Base-by-base conservation (phyloP, 2,888 invertebrate genomes). In the Apamea crenata region DNA sequence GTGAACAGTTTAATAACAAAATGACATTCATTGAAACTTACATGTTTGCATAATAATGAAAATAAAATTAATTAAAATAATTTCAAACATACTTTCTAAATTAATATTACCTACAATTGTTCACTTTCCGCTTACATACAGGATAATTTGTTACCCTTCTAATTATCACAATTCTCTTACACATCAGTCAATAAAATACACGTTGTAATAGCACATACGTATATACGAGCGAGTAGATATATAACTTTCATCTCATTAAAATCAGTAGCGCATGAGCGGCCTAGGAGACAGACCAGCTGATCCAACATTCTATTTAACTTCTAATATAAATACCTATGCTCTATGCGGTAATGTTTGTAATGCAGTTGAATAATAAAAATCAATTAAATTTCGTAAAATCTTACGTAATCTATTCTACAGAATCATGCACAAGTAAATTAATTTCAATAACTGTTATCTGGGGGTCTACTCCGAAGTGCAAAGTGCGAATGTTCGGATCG, bases 141-240 rank as follows among this genome's bases (percentile, higher is more conserved):
- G 87, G 83, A 83, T 78, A 89, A 88, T 88, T 90, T 87, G 87
- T 92, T 88, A 92, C 86, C 91, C 91, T 88, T 88, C 94, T 94
- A 94, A 94, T 93, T 96, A 96, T 96, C 96, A 96, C 96, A 96
- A 93, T 91, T 94, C 92, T 92, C 92, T 92, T 93, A 92, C 94
- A 94, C 94, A 93, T 96, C 96, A 96, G 96, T 96, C 95, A 85
- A 88, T 90, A 89, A 85, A 69, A 83, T 83, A 90, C 92, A 93
- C 91, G 92, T 91, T 93, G 90, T 91, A 91, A 85, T 74, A 88
- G 86, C 86, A 91, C 80, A 89, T 85, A 88, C 82, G 72, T 85
- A 83, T 79, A 77, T 67, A 82, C 44, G 76, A 53, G 50, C 44
- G 76, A 53, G 50, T 82, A 59, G n/a, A 80, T 81, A 84, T 72